Evolutionary conservation across 2,888 invertebrate species (phyloP), one percentile per base, ranked within the genome.

Genomic region (Chymomyza fuscimana): DNA sequence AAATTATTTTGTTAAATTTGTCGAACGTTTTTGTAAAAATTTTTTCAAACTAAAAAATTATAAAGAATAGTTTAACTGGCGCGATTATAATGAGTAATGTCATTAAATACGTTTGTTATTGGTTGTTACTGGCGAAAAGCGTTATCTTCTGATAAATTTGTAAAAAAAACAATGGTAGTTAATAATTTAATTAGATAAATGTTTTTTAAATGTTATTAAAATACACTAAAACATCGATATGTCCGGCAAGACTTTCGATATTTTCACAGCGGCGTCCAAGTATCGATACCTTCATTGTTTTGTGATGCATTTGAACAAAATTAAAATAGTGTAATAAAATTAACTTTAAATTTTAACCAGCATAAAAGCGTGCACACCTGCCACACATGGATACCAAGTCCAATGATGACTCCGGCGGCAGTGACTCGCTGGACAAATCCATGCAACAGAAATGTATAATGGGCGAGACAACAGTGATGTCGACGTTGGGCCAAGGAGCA

Each of bases 341-440:
- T 16, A 61, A 25, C 50, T 46, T 19, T 50, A 10, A 50, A 29
- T 19, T 59, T 51, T 63, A 32, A 58, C n/a, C 50, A 66, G 62
- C 63, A 70, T 63, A 66, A 67, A 68, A 22, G 60, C 65, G 58
- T 46, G 19, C 15, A 22, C 52, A 16, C 52, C n/a, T n/a, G 63
- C 52, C 36, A 22, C 81, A 73, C 12, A 90, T 90, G 90, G 90
- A 90, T 81, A 78, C 80, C 61, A 90, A 90, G 75, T 89, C 86
- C 76, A 89, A 87, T 72, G 89, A 89, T 79, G 91, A 90, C 74
- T 90, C 90, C 32, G 89, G 79, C 73, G 89, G 90, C 74, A 90
- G 90, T 68, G 90, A 90, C 77, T 89, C 91, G 70, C 84, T 90
- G 78, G 90, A 90, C 72, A 90, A 88, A 80, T 90, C 90, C 66